phyloP scores from a whole-genome alignment of 1,140 invertebrate species.

The Bombus picipes region DNA sequence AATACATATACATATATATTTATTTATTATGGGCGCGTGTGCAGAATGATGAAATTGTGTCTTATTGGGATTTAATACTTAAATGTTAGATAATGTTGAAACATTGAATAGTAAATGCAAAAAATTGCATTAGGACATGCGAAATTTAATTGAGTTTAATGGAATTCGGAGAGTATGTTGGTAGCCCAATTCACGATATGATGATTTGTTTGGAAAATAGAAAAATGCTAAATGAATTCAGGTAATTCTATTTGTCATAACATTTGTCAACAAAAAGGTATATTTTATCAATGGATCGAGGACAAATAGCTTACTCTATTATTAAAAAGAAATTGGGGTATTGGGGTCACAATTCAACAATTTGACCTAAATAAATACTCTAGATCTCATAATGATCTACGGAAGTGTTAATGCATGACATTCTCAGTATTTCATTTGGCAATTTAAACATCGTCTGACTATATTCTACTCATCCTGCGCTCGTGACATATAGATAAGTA shows the following conservation, averaged over 20 bases:
- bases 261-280: background rate
- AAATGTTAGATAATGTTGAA: too few species aligned
- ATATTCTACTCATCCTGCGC: background rate
- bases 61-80: background rate
- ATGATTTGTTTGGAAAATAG: background rate
- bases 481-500: conserved; percentile 13
- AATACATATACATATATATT: background rate
- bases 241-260: too few species aligned
- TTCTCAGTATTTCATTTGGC: background rate
- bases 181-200: background rate
- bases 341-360: background rate
- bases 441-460: background rate
- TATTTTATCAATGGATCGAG: background rate
- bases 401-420: background rate
- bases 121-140: too few species aligned
- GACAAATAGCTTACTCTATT: background rate
- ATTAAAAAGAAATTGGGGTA: background rate
- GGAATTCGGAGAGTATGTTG: too few species aligned
- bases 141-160: background rate
- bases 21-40: background rate
- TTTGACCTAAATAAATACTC: background rate
- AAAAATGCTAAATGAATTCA: background rate
- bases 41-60: background rate
- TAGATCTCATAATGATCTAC: background rate
- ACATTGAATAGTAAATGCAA: background rate